Percentiles rank a stretch among this genome's conserved stretches.
Evolutionary conservation across 1,140 invertebrate species (phyloP).

Genomic region (Bilobella aurantiaca): DNA sequence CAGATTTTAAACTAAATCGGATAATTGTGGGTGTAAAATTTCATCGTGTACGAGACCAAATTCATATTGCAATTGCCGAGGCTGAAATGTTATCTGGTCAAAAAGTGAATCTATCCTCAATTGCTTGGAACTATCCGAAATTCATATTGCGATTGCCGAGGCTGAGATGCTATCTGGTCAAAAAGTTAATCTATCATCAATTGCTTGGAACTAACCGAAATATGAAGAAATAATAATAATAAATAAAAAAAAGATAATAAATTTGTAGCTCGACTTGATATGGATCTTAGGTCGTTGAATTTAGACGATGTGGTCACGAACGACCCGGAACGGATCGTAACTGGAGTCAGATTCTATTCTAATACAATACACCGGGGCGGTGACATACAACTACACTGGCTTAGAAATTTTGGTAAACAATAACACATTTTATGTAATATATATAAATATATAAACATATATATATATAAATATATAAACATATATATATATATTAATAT

Average conservation of each 20-base stretch:
- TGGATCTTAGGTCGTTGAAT: slow-evolving; percentile 16
- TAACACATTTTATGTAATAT: no score
- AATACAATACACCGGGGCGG: background rate
- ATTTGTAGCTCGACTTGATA: background rate
- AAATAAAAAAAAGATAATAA: slow-evolving; percentile 8
- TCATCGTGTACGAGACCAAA: slow-evolving; percentile 11
- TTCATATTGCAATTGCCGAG: slow-evolving; percentile 15
- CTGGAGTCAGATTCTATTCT: slow-evolving; percentile 8
- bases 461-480: no score
- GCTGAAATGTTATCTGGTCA: background rate
- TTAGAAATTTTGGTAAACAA: slow-evolving; percentile 13
- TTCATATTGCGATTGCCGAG: slow-evolving; percentile 15
- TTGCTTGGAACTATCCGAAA: slow-evolving; percentile 7
- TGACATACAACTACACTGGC: slow-evolving; percentile 14
- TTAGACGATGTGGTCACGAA: slow-evolving; percentile 15
- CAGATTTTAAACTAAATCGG: slow-evolving; percentile 5
- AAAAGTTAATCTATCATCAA: slow-evolving; percentile 5
- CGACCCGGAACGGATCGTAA: slow-evolving; percentile 3
- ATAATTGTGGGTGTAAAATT: slow-evolving; percentile 16
- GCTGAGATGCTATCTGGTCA: background rate
- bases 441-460: no score
- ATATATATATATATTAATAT: no score
- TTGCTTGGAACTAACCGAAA: slow-evolving; percentile 7
- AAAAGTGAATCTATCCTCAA: slow-evolving; percentile 7
- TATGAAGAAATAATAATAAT: no score